Evolutionary conservation across 2,113 vertebrate genomes (phyloP).

Genomic region (Holacanthus passer): DNA sequence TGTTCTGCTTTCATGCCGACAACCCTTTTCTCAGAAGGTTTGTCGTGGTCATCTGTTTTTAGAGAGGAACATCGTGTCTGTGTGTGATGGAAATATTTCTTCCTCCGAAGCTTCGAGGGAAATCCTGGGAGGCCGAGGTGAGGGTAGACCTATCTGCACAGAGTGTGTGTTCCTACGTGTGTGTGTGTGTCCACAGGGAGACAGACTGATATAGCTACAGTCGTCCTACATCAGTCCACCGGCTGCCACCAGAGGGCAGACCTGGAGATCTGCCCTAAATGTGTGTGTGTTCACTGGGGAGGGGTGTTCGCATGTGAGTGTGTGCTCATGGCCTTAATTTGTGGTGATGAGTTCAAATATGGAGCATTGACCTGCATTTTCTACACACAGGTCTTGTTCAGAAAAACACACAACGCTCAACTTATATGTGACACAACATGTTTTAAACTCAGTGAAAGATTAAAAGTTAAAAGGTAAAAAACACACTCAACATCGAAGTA

Average conservation of each 20-base stretch:
- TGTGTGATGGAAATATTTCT: conserved; percentile 13
- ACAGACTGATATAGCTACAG: conserved; percentile 58
- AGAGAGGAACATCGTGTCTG: background rate
- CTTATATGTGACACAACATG: background rate
- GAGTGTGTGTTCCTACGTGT: background rate
- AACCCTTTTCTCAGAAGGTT: too few species aligned
- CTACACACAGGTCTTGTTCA: fast-evolving
- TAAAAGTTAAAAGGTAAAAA: background rate
- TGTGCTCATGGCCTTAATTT: background rate
- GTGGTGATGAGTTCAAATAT: conserved; percentile 6
- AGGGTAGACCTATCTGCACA: conserved; percentile 50
- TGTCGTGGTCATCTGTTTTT: background rate
- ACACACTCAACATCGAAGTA: background rate
- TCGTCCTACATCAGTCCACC: conserved; percentile 63
- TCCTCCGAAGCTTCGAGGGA: background rate
- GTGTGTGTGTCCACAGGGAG: conserved; percentile 45
- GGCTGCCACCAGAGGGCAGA: conserved; percentile 64
- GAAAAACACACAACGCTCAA: background rate
- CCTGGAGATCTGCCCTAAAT: conserved; percentile 54
- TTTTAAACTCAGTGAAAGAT: background rate
- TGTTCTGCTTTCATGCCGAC: too few species aligned
- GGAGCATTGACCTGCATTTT: background rate
- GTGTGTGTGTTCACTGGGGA: conserved; percentile 3
- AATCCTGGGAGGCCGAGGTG: conserved; percentile 33
- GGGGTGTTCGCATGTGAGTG: background rate